Percentiles rank a stretch among this genome's conserved stretches.
These are phyloP conservation scores for Acholoe squamosa DNA, from an alignment of 2,888 invertebrate genomes.

Conservation along the genomic window DNA sequence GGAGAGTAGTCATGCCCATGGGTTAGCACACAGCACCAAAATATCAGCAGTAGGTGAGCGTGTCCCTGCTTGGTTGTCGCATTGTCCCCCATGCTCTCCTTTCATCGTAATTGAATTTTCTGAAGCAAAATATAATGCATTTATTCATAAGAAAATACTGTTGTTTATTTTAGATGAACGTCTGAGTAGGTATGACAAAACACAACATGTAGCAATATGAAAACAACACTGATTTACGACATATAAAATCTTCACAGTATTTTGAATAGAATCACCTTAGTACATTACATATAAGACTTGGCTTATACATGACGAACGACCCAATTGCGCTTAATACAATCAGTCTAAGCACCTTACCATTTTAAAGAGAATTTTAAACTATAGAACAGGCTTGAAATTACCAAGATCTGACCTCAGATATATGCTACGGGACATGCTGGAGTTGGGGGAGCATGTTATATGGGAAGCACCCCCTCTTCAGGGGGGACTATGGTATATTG, in stretches of 20 bases:
- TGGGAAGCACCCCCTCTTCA: too few species aligned
- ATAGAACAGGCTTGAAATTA: not conserved
- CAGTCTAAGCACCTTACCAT: too few species aligned
- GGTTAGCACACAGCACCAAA: not conserved
- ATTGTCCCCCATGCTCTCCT: not conserved
- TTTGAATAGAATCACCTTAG: not conserved
- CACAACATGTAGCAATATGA: not conserved
- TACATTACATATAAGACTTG: too few species aligned
- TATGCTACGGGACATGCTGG: too few species aligned
- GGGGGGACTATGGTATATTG: too few species aligned
- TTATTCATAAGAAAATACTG: conserved; percentile 1
- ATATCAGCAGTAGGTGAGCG: not conserved
- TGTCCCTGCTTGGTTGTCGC: not conserved
- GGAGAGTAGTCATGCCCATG: not conserved
- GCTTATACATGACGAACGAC: too few species aligned
- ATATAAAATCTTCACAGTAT: not conserved
- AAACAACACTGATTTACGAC: not conserved
- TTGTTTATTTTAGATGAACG: not conserved
- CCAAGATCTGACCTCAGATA: not conserved
- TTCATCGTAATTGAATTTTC: not conserved
- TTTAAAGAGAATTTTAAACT: too few species aligned
- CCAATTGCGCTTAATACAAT: too few species aligned
- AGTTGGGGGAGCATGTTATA: too few species aligned
- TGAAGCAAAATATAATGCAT: conserved; percentile 47
- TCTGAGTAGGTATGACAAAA: not conserved